Percentiles rank a stretch among this genome's conserved stretches.
Evolutionary conservation across 30 jellyfish, hydroid and myxozoan species (phyloP).

Genomic region (Rhopilema esculentum): DNA sequence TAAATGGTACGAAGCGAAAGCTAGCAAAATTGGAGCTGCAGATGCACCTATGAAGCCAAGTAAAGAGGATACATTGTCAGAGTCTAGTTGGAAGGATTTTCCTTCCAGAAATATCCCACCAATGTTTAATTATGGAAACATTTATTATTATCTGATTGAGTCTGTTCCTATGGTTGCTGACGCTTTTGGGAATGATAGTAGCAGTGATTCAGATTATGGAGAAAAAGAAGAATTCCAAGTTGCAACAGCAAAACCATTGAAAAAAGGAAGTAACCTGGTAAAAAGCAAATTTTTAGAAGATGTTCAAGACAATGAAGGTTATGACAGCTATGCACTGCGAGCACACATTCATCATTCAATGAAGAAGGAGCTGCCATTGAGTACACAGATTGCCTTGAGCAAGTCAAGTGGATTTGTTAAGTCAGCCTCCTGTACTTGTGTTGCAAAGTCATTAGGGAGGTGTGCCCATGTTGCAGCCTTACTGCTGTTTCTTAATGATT

Average conservation of each 20-base stretch:
- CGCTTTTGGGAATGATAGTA: constrained; percentile 1
- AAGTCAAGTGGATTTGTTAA: constrained; percentile 41
- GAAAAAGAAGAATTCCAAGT: neutral
- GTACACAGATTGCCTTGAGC: constrained; percentile 43
- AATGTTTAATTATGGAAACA: constrained; percentile 35
- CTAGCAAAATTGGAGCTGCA: constrained; percentile 20
- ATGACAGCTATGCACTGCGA: constrained; percentile 29
- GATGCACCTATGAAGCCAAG: neutral
- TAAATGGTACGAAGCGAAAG: constrained; percentile 44
- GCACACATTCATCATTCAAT: constrained; percentile 67
- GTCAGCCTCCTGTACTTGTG: constrained; percentile 43
- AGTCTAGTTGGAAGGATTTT: constrained; percentile 6
- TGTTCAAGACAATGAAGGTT: constrained; percentile 36
- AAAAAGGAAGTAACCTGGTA: constrained; percentile 53
- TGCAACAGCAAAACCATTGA: constrained; percentile 66
- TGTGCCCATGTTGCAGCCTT: constrained; percentile 81
- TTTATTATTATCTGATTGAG: constrained; percentile 33
- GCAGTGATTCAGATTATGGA: constrained; percentile 3
- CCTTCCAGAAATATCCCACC: constrained; percentile 41
- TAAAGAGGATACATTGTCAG: neutral
- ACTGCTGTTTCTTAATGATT: constrained; percentile 65
- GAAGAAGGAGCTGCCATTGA: constrained; percentile 52
- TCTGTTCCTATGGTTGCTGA: constrained; percentile 19
- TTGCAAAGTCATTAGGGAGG: constrained; percentile 32
- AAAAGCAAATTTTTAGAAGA: constrained; percentile 56